These are phyloP conservation scores for Caenorhabditis wallacei DNA, from an alignment of 2,888 invertebrate genomes.

Conservation along the genomic window DNA sequence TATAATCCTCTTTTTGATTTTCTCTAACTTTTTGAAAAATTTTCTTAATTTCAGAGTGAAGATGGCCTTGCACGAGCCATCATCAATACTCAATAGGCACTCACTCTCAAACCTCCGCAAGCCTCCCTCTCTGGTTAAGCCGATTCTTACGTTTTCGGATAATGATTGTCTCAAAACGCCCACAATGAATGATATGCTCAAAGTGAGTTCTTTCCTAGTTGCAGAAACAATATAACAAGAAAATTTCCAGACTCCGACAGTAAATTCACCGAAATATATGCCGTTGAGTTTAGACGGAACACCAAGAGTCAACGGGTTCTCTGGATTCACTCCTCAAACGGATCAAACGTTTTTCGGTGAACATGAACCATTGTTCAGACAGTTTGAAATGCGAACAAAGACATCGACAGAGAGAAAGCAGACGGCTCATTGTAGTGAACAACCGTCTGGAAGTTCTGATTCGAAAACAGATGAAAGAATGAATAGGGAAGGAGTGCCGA, in stretches of 20 bases:
- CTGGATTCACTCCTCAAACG: slow-evolving; percentile 67
- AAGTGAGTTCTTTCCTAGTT: slow-evolving; percentile 44
- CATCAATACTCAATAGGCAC: slow-evolving; percentile 46
- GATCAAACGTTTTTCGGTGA: slow-evolving; percentile 76
- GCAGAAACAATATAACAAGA: too few species aligned
- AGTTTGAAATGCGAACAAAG: slow-evolving; percentile 19
- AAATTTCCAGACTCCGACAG: slow-evolving; percentile 65
- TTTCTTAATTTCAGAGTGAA: slow-evolving; percentile 1
- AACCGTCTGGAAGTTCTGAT: background rate
- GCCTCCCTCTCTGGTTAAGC: slow-evolving; percentile 55
- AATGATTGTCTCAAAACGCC: slow-evolving; percentile 77
- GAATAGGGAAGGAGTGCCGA: slow-evolving; percentile 1
- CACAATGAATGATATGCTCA: slow-evolving; percentile 76
- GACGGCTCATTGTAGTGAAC: background rate
- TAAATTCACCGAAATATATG: slow-evolving; percentile 61
- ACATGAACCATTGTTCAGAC: slow-evolving; percentile 68
- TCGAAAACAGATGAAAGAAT: background rate
- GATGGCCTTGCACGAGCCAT: slow-evolving; percentile 63
- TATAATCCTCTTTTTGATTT: background rate
- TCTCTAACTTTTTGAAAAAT: background rate
- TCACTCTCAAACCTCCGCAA: slow-evolving; percentile 44
- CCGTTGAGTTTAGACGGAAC: slow-evolving; percentile 56
- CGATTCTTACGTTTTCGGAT: slow-evolving; percentile 66
- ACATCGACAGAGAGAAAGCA: background rate
- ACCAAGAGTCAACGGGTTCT: slow-evolving; percentile 56